A percentile compares a stretch with the other conserved stretches of the same genome.
These are phyloP conservation scores for Paramisgurnus dabryanus DNA, from an alignment of 2,113 vertebrate genomes.

Conservation along the genomic window DNA sequence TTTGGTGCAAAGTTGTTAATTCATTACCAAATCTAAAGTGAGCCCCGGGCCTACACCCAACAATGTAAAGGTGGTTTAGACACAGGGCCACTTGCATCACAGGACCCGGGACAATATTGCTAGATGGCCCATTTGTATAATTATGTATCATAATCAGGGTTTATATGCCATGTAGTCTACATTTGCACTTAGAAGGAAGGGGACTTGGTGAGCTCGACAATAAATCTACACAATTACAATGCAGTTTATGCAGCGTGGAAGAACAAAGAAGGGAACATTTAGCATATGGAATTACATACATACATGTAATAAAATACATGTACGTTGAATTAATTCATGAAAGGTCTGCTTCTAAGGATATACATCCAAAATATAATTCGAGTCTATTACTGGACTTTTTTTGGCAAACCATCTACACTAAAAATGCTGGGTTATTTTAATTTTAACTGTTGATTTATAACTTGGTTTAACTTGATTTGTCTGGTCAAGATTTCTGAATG, in stretches of 20 bases:
- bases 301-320: not conserved
- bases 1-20: too few species aligned
- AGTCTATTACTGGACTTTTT: not conserved
- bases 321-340: not conserved
- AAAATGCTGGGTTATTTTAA: too few species aligned
- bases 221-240: slow-evolving; percentile 1
- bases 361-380: not conserved
- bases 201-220: slow-evolving; percentile 20
- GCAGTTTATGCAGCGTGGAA: slow-evolving; percentile 1
- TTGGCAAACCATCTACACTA: not conserved
- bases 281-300: too few species aligned
- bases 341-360: not conserved
- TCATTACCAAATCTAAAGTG: too few species aligned
- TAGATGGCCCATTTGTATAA: too few species aligned
- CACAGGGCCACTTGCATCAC: too few species aligned
- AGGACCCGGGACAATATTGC: too few species aligned
- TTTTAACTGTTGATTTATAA: not conserved
- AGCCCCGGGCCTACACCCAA: too few species aligned
- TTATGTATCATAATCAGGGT: not conserved
- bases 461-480: not conserved
- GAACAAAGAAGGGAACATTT: not conserved
- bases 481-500: too few species aligned
- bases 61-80: too few species aligned
- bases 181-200: not conserved
- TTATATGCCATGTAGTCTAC: not conserved